Evolutionary conservation across 2,888 invertebrate species (phyloP), one percentile per base, ranked within the genome.

Genomic region (Aleiodes leptofemur): DNA sequence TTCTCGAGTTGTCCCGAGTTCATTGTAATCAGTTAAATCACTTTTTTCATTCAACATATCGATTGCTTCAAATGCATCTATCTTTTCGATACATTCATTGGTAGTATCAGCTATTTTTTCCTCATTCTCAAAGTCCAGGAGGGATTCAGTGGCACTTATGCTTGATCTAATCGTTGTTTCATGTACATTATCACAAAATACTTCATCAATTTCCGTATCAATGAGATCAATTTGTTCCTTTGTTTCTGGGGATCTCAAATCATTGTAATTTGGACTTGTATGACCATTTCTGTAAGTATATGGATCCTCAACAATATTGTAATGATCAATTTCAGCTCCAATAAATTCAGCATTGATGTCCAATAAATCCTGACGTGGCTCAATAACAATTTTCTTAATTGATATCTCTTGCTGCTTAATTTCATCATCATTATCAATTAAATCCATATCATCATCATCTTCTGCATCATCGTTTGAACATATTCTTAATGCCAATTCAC

Each of bases 401-500:
- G 86, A 81, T 55, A 85, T 83, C 70, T 85, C 85, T 14, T 83
- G 83, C 29, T 83, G 82, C 4, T 77, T 23, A 29, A 31, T 29
- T 29, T 66, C 69, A 0, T 79, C 69, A 0, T 78, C 78, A 7
- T 81, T 76, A 3, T 74, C 72, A 70, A 13, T 29, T 31, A 48
- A 5, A 31, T 48, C 38, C 23, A 61, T 43, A 4, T 43, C 55
- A 23, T 13, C 53, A 7, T 66, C 61, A 31, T 56, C 64, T 9
- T 72, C 2, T 1, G 1, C 73, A 51, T 80, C 76, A 11, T 79
- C 75, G 9, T 81, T 81, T 51, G 87, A 84, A 56, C 86, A 86
- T 77, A 89, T 89, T 76, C 89, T 82, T 14, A 89, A 73, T 0
- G 87, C 89, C 31, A 89, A 78, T 72, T 89, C 89, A 77, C 85